Evolutionary conservation across 2,888 invertebrate genomes (phyloP).

Genomic region (Chrysolina haemoptera): DNA sequence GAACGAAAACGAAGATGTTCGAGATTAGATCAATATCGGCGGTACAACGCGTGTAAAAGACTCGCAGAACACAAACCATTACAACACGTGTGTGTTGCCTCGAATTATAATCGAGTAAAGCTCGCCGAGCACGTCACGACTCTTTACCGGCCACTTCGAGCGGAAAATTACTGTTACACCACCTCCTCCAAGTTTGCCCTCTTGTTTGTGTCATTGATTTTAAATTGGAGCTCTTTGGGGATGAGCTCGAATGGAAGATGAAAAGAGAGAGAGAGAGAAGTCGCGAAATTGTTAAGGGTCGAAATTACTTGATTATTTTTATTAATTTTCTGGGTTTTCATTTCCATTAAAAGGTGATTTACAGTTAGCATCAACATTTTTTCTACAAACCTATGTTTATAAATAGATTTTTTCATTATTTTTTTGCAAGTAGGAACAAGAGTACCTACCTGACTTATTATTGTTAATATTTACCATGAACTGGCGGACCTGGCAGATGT

Average conservation of each 20-base stretch:
- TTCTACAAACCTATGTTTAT: no score
- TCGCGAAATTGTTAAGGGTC: neutral
- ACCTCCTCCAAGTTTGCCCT: conserved; percentile 32
- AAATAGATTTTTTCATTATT: no score
- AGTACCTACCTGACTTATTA: no score
- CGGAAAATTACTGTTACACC: conserved; percentile 45
- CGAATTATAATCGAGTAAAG: conserved; percentile 41
- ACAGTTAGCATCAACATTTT: no score
- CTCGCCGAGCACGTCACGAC: conserved; percentile 40
- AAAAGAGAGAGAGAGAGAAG: neutral
- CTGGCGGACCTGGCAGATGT: no score
- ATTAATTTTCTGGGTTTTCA: neutral
- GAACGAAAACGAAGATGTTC: neutral
- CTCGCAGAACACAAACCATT: conserved; percentile 30
- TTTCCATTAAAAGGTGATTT: neutral
- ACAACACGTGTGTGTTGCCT: conserved; percentile 31
- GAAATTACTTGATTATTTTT: neutral
- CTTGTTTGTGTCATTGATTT: conserved; percentile 41
- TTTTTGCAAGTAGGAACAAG: no score
- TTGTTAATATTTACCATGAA: no score
- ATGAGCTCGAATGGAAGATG: conserved; percentile 7
- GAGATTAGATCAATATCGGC: conserved; percentile 5
- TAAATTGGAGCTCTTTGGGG: conserved; percentile 27
- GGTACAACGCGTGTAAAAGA: conserved; percentile 27
- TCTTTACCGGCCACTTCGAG: conserved; percentile 37